Evolutionary conservation across 2,888 invertebrate species (phyloP), one percentile per base, ranked within the genome.

Genomic region (Choreutis nemorana): DNA sequence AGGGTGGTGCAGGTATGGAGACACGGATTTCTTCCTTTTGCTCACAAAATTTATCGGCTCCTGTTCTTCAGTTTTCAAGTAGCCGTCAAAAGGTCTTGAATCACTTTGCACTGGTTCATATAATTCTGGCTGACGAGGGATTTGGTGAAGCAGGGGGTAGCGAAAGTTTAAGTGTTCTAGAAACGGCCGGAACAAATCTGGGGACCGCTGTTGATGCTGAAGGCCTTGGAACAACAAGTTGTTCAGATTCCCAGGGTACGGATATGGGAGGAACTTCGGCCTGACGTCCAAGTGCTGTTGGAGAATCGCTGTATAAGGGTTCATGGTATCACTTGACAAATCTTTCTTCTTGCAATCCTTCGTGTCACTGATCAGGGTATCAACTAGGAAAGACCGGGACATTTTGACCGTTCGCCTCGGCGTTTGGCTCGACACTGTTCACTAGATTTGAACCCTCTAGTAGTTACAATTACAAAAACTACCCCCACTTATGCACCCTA

Each of bases 351-450:
- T 65, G 26, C 62, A 64, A 33, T 78, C 73, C 43, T 84, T 84
- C 23, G 84, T 56, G 32, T 83, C 83, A 71, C 84, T 86, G 40
- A 92, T 88, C 32, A 92, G 65, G 29, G 91, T 87, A 52, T 91
- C 91, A 52, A 92, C 89, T 32, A 90, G 63, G 54, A 92, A 92
- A 40, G 90, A 91, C 43, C 90, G 84, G 35, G 91, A 91, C 90
- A 91, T 91, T 46, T 72, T 81, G 41, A 30, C 12, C 32, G 26
- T 20, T 29, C 34, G 30, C 36, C 42, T 42, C 61, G 55, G 46
- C 49, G 62, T 53, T 46, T 47, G 48, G 45, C 48, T 43, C 44
- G 44, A 54, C 43, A 78, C 77, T 78, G 64, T 55, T 55, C 51
- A 39, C 40, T 39, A 45, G 53, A 63, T 64, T 64, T 53, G 60